Percentiles rank a stretch among this genome's conserved stretches.
phyloP scores from a whole-genome alignment of 1,140 invertebrate species.

The Riptortus pedestris region DNA sequence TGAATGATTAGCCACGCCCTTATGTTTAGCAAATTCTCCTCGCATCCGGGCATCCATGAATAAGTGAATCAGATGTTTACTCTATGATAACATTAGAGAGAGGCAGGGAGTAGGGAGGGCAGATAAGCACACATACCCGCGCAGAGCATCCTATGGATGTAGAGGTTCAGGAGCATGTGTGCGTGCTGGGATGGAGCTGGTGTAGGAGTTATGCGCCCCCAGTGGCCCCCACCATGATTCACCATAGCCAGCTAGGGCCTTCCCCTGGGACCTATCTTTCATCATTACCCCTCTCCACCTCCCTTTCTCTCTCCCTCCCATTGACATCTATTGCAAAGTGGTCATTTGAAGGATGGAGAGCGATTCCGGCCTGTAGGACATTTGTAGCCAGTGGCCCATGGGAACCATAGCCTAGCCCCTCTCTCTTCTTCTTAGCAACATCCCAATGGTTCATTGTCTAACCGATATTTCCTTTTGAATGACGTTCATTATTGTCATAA shows the following conservation, averaged over 20 bases:
- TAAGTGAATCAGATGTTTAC: conserved; percentile 30
- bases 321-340: conserved; percentile 38
- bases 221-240: conserved; percentile 33
- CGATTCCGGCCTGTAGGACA: conserved; percentile 31
- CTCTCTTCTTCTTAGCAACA: conserved; percentile 10
- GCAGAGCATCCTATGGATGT: too few relatives aligned
- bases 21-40: conserved; percentile 8
- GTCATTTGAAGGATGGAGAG: conserved; percentile 40
- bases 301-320: too few relatives aligned
- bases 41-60: conserved; percentile 26
- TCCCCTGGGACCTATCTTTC: conserved; percentile 38
- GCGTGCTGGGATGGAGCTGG: background rate
- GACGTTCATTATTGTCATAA: too few relatives aligned
- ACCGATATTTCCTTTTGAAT: too few relatives aligned
- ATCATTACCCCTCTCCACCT: conserved; percentile 36
- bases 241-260: too few relatives aligned
- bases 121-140: too few relatives aligned
- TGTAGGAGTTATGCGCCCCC: conserved; percentile 1
- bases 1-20: conserved; percentile 3
- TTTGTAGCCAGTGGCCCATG: conserved; percentile 29
- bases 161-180: conserved; percentile 5
- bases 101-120: too few relatives aligned
- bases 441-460: too few relatives aligned
- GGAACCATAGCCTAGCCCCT: conserved; percentile 24
- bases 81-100: conserved; percentile 29